Conservation (phyloP, 2,888 invertebrate species). For the Mechanitis mazaeus region DNA sequence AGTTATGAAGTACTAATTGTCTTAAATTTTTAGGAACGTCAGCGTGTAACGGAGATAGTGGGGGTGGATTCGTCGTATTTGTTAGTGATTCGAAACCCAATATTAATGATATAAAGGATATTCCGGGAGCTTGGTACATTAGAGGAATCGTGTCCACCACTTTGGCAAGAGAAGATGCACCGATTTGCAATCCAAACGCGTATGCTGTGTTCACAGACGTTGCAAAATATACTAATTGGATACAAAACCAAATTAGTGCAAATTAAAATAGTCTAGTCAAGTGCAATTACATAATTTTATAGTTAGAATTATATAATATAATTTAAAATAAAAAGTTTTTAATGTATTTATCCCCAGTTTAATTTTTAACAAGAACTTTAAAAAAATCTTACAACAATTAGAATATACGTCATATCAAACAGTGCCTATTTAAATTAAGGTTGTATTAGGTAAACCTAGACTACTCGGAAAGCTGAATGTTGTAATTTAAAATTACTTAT, state of each 20-base stretch:
- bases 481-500: no score
- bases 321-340: no score
- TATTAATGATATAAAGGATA: slow-evolving; percentile 7
- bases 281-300: no score
- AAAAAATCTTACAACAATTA: no score
- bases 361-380: no score
- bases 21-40: slow-evolving; percentile 46
- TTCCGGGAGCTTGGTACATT: slow-evolving; percentile 42
- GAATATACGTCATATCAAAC: no score
- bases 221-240: slow-evolving; percentile 42
- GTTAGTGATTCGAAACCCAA: slow-evolving; percentile 35
- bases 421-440: no score
- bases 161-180: slow-evolving; percentile 32
- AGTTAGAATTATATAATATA: no score
- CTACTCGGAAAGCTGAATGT: no score
- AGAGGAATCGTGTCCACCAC: slow-evolving; percentile 46
- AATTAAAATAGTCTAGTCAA: neutral
- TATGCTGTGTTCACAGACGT: slow-evolving; percentile 66
- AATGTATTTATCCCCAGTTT: no score
- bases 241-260: slow-evolving; percentile 22
- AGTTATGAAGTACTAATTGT: no score
- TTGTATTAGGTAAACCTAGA: no score
- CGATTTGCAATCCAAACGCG: slow-evolving; percentile 56
- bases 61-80: slow-evolving; percentile 61
- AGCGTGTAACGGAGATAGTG: slow-evolving; percentile 71